Base-by-base conservation (phyloP, 2,888 invertebrate genomes). In the Meloe dianella region DNA sequence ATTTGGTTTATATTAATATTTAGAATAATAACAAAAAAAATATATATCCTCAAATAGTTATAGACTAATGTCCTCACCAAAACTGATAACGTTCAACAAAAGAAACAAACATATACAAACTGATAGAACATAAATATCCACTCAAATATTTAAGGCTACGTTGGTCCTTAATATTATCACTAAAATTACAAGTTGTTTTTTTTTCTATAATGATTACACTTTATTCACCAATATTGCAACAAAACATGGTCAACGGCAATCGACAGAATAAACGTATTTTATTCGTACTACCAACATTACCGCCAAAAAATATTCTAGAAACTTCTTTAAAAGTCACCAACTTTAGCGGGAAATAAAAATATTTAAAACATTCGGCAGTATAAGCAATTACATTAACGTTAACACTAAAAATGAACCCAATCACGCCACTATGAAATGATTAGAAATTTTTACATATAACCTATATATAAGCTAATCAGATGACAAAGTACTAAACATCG, bases 161-260 rank as follows among this genome's bases (percentile, higher is more conserved):
- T 51, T 51, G 10, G 51, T 51, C 51, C 22, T 51, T 51, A 51
- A 51, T 22, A 24, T 51, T 22, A 22, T 12, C 51, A 51, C 51
- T 51, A 24, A 51, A 22, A 51, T 12, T 1, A 51, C 10, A 22
- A 51, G 12, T 51, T n/a, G n/a, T n/a, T 22, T 51, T 24, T 51
- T 22, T 51, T 12, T 51, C 3, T 10, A 51, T 10, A 9, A 3
- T 10, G 12, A 51, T 51, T 51, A 4, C 51, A 51, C 51, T 51
- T 51, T 51, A 51, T 51, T 51, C 51, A 22, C 51, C 51, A 51
- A 51, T 51, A 51, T 51, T 54, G 54, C 27, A 27, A 54, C 54
- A 54, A 54, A 54, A 54, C 24, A 54, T 54, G 14, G 24, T 54
- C 51, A 51, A 51, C 51, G 51, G 22, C 51, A 51, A 51, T 51